Percentiles rank a stretch among this genome's conserved stretches.
phyloP scores from a whole-genome alignment of 2,113 vertebrate species.

The Sprattus sprattus region DNA sequence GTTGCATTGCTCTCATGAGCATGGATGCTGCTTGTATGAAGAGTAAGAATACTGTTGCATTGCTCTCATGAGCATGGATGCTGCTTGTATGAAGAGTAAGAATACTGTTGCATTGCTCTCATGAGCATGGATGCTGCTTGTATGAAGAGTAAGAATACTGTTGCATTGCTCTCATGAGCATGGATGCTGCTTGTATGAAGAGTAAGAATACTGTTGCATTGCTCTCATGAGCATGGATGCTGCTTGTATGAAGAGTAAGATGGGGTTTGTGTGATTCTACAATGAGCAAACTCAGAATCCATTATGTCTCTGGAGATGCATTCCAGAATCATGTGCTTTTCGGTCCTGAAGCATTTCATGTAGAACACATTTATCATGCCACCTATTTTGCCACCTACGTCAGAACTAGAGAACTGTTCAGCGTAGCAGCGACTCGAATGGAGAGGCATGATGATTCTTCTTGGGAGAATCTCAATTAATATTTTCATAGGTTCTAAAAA shows the following conservation, averaged over 20 bases:
- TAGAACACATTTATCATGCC: slow-evolving; percentile 51
- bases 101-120: not conserved
- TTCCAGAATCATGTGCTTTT: slow-evolving; percentile 75
- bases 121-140: not conserved
- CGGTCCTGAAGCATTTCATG: slow-evolving; percentile 57
- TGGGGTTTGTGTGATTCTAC: not conserved
- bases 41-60: not conserved
- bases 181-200: not conserved
- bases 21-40: not conserved
- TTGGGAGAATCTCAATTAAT: not conserved
- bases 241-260: not conserved
- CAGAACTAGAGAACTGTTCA: slow-evolving; percentile 71
- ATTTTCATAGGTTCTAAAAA: not conserved
- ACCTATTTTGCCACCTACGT: slow-evolving; percentile 37
- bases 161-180: not conserved
- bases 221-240: not conserved
- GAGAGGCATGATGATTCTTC: slow-evolving; percentile 42
- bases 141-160: too few relatives aligned
- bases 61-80: not conserved
- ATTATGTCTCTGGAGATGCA: slow-evolving; percentile 75
- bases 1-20: not conserved
- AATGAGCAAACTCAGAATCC: slow-evolving; percentile 49
- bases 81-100: too few relatives aligned
- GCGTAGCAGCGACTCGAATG: slow-evolving; percentile 64
- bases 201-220: too few relatives aligned